phyloP scores from a whole-genome alignment of 2,797 vertebrate species.

The Perodicticus potto region DNA sequence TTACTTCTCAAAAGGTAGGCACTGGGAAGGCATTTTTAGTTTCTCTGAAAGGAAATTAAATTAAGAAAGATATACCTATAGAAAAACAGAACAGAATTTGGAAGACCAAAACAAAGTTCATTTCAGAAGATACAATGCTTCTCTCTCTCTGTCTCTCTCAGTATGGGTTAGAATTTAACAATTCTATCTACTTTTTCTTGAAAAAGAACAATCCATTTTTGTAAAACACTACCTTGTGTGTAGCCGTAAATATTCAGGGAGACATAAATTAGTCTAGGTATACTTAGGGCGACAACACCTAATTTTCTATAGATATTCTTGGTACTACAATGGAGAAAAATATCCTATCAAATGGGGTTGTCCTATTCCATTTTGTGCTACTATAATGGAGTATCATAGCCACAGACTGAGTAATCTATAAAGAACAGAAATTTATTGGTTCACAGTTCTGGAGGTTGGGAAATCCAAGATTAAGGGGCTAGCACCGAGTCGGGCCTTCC shows the following conservation, averaged over 20 bases:
- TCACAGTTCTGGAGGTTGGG: not conserved
- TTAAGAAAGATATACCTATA: conserved; percentile 23
- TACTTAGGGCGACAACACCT: not conserved
- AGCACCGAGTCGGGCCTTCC: not conserved
- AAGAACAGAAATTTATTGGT: not conserved
- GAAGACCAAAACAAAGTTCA: conserved; percentile 28
- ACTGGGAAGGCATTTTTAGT: not conserved
- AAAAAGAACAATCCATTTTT: not conserved
- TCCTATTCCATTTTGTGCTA: not conserved
- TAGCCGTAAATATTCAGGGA: not conserved
- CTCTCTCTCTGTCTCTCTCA: accelerated
- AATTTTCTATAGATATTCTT: not conserved
- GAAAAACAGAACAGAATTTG: conserved; percentile 12
- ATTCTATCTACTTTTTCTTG: not conserved
- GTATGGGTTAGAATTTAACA: not conserved
- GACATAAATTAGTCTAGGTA: not conserved
- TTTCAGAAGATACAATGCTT: not conserved
- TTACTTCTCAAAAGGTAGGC: conserved; percentile 26
- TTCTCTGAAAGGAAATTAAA: conserved; percentile 23
- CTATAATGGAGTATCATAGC: not conserved
- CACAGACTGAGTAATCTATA: not conserved
- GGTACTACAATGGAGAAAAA: not conserved
- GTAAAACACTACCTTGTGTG: not conserved
- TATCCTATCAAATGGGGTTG: not conserved
- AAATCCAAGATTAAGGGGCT: not conserved